Evolutionary conservation across 2,797 vertebrate species (phyloP), one percentile per base, ranked within the genome.

Genomic region (Epinephelus malabaricus): DNA sequence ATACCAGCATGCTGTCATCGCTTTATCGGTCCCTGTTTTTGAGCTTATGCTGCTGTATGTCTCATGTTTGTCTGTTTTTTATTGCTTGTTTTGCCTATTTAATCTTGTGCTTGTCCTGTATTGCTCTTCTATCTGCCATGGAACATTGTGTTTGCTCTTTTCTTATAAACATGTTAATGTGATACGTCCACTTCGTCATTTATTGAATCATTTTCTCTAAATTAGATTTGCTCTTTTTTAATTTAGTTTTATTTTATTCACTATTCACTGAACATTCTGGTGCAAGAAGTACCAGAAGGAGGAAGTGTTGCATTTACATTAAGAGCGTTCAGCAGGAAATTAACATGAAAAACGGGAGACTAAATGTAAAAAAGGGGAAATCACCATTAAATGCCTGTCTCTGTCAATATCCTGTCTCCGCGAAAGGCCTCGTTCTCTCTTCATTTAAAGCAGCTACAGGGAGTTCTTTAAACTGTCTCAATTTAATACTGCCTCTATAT

Each of bases 61-160:
- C n/a, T 51, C 60, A 11, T 46, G 40, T 12, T 43, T 43, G 8
- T 13, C 58, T 18, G 5, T 70, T 62, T 63, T 23, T 27, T 21
- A 18, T 21, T 58, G 45, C 30, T 73, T 54, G 38, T 74, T 78
- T 81, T 23, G 5, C 65, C n/a, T 6, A 61, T 71, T 59, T 25
- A 56, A 61, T 30, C 46, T 69, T 11, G 25, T 55, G 30, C 21
- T 59, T 78, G 27, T 78, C 49, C 10, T 62, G 15, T 59, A 72
- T 55, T 68, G 1, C 60, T 49, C 10, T 67, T 47, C 38, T 47
- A 10, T 64, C 46, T 69, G 13, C 18, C 1, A 27, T 25, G 1
- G 53, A 18, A 23, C 13, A 23, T 64, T 55, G 17, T 73, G 14
- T 50, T 27, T 15, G 12, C 45, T 54, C 18, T 61, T 53, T 65